These are phyloP conservation scores for Kryphioiulus occultus DNA, from an alignment of 2,888 invertebrate species.

Conservation along the genomic window DNA sequence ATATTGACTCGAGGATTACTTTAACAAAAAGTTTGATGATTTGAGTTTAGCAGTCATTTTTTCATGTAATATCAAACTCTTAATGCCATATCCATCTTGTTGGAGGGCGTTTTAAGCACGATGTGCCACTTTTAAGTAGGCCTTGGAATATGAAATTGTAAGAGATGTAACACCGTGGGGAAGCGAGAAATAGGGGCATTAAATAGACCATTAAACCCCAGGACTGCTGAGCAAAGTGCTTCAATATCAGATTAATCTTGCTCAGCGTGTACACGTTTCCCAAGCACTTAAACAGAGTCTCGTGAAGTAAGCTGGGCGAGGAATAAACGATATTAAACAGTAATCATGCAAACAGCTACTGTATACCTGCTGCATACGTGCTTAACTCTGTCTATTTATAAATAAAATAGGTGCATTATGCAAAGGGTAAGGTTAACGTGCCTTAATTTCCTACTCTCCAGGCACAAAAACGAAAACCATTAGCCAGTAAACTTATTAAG, in stretches of 20 bases:
- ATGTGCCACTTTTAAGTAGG: not conserved
- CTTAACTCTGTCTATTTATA: not conserved
- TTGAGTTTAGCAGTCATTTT: too few relatives aligned
- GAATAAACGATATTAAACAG: slow-evolving; percentile 2
- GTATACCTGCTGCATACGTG: not conserved
- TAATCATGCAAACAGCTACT: slow-evolving; percentile 5
- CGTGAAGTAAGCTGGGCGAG: not conserved
- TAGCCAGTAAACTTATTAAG: not conserved
- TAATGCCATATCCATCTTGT: not conserved
- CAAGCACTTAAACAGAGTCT: not conserved
- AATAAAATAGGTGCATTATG: not conserved
- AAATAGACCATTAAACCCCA: slow-evolving; percentile 5
- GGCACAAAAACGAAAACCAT: not conserved
- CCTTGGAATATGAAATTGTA: not conserved
- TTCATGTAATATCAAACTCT: too few relatives aligned
- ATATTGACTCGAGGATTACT: too few relatives aligned
- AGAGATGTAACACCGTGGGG: not conserved
- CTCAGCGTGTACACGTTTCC: not conserved
- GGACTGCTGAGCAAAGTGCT: slow-evolving; percentile 5
- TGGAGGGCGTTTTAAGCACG: not conserved
- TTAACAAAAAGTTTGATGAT: too few relatives aligned
- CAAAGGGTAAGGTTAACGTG: not conserved
- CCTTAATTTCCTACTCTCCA: not conserved
- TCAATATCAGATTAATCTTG: slow-evolving; percentile 5
- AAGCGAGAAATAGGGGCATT: not conserved